Evolutionary conservation across 2,113 vertebrate genomes (phyloP).

Genomic region (Scytalopus superciliaris): DNA sequence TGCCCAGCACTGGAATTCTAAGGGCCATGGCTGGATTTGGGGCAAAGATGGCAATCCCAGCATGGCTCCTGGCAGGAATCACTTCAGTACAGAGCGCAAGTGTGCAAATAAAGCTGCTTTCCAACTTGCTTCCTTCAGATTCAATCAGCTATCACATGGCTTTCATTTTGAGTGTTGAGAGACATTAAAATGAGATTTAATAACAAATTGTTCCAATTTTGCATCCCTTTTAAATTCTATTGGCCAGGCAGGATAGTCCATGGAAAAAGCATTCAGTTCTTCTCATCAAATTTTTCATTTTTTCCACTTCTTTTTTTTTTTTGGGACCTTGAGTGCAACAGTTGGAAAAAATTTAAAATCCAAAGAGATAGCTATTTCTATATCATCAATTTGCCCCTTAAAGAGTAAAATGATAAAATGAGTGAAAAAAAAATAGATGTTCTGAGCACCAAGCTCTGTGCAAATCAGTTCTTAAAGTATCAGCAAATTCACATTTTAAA

Average conservation of each 20-base stretch:
- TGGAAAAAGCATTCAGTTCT: neutral
- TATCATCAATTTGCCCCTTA: slow-evolving; percentile 61
- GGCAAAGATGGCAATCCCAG: neutral
- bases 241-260: neutral
- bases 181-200: slow-evolving; percentile 37
- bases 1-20: neutral
- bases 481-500: slow-evolving; percentile 60
- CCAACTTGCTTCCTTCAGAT: neutral
- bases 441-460: slow-evolving; percentile 29
- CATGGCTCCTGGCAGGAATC: neutral
- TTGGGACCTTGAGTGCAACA: neutral
- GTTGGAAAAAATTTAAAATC: slow-evolving; percentile 43
- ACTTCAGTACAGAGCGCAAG: neutral
- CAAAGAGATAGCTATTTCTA: slow-evolving; percentile 51
- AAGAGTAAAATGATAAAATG: slow-evolving; percentile 64
- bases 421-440: slow-evolving; percentile 43
- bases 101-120: neutral
- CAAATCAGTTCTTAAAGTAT: slow-evolving; percentile 72
- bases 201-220: slow-evolving; percentile 44
- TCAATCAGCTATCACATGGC: slow-evolving; percentile 2
- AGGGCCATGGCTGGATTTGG: neutral
- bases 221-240: neutral
- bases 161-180: slow-evolving; percentile 8
- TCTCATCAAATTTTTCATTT: neutral
- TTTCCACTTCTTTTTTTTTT: neutral